A percentile compares a stretch with the other conserved stretches of the same genome.
These are phyloP conservation scores for Balaeniceps rex DNA, from an alignment of 2,113 vertebrate genomes.

Conservation along the genomic window DNA sequence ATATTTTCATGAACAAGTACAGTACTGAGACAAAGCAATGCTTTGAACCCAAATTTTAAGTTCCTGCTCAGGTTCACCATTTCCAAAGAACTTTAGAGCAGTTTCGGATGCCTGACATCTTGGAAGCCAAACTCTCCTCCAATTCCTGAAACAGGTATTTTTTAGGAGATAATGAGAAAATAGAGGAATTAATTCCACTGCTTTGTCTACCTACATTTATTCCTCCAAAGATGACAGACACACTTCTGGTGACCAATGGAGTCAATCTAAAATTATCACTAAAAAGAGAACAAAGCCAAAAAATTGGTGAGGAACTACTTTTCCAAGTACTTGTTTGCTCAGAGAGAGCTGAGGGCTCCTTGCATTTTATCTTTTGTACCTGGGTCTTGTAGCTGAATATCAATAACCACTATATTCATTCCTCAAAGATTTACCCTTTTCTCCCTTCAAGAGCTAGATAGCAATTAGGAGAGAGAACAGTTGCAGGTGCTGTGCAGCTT, in stretches of 20 bases:
- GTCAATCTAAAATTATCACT: neutral
- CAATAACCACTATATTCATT: neutral
- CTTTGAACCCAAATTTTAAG: neutral
- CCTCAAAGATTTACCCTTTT: neutral
- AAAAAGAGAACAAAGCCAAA: neutral
- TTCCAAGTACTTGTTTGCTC: neutral
- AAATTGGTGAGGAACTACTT: neutral
- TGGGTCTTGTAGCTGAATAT: neutral
- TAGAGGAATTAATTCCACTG: neutral
- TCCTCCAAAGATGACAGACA: neutral
- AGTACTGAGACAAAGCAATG: neutral
- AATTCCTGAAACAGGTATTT: neutral
- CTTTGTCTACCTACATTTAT: neutral
- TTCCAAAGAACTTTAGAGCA: neutral
- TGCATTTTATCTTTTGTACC: neutral
- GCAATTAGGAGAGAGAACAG: neutral
- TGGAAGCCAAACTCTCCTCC: neutral
- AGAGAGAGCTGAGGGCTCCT: neutral
- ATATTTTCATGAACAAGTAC: fast-evolving
- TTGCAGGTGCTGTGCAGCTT: neutral
- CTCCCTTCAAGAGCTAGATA: neutral
- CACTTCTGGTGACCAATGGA: neutral
- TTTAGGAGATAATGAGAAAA: neutral
- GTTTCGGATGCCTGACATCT: neutral
- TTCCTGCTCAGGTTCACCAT: neutral